These are phyloP conservation scores for Orthonyx spaldingii DNA, from an alignment of 2,113 vertebrate genomes.

Conservation along the genomic window DNA sequence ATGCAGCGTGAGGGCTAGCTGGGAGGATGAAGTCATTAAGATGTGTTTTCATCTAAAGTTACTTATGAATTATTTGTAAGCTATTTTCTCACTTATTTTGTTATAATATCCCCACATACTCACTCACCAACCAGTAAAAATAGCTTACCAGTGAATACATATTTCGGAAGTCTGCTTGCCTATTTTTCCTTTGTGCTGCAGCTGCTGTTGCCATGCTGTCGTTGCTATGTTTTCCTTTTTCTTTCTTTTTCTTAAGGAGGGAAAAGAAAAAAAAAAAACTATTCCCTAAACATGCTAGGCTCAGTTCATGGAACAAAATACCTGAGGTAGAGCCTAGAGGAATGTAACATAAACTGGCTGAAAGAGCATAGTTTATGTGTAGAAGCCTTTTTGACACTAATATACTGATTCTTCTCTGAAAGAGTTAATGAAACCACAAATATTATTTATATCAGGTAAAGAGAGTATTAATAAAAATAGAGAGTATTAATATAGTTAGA, in stretches of 20 bases:
- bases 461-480: background rate
- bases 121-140: conserved; percentile 48
- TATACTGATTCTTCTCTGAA: background rate
- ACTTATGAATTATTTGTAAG: conserved; percentile 53
- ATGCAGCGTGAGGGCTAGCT: background rate
- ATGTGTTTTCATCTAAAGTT: background rate
- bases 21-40: conserved; percentile 24
- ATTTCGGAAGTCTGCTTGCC: conserved; percentile 51
- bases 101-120: conserved; percentile 10
- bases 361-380: background rate
- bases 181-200: conserved; percentile 44
- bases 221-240: conserved; percentile 61
- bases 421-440: background rate
- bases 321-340: background rate
- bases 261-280: background rate
- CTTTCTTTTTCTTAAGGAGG: conserved; percentile 33
- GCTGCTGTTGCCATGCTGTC: conserved; percentile 64
- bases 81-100: conserved; percentile 47
- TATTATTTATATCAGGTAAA: background rate
- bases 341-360: background rate
- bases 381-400: background rate
- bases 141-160: conserved; percentile 5
- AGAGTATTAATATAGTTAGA: background rate
- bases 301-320: conserved; percentile 11
- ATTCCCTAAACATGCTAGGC: conserved; percentile 2